These are phyloP conservation scores for Nemotelus nigrinus DNA, from an alignment of 2,888 invertebrate genomes.

Conservation along the genomic window DNA sequence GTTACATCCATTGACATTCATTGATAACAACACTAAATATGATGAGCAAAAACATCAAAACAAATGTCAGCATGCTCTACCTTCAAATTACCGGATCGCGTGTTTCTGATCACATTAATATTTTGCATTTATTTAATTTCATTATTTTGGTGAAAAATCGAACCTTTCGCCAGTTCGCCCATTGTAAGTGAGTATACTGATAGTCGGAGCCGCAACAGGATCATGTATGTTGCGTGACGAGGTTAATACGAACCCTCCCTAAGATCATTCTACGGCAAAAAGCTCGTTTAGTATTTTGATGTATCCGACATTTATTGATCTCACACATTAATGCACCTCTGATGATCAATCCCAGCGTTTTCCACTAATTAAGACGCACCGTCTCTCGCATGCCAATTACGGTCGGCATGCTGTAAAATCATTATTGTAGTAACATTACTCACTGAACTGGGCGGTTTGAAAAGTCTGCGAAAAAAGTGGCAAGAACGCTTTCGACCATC, in stretches of 20 bases:
- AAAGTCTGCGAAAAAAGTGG: not conserved
- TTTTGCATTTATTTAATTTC: no score
- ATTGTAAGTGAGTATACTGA: no score
- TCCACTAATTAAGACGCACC: constrained; percentile 23
- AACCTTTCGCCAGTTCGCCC: no score
- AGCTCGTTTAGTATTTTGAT: not conserved
- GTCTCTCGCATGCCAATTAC: constrained; percentile 2
- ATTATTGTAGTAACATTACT: not conserved
- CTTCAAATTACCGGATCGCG: no score
- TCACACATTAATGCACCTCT: constrained; percentile 3
- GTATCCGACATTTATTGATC: constrained; percentile 14
- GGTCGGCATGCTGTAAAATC: not conserved
- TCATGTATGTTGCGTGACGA: not conserved
- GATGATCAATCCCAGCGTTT: not conserved
- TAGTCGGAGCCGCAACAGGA: not conserved
- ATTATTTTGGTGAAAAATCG: no score
- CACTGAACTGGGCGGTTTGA: not conserved
- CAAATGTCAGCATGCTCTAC: no score
- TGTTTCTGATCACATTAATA: no score
- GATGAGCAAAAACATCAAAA: no score
- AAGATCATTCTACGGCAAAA: not conserved
- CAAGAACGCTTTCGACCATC: not conserved
- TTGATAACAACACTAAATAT: no score
- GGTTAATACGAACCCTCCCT: not conserved
- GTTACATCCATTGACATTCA: no score